Base-by-base conservation (phyloP, 1,140 invertebrate genomes). In the Anthonomus grandis region DNA sequence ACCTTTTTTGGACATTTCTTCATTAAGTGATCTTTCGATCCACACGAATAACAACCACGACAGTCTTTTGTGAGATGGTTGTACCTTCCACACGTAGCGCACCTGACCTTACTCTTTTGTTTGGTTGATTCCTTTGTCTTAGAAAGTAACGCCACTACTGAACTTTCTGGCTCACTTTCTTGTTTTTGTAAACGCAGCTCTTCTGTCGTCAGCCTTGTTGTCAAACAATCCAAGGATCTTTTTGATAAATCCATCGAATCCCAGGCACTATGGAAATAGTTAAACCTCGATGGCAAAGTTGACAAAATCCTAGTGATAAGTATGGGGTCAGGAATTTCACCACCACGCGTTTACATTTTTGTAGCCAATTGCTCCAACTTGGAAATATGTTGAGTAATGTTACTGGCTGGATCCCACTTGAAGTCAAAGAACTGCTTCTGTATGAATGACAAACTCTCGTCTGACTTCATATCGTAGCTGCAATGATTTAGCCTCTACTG, bases 371-470 rank as follows among this genome's bases (percentile, higher is more conserved):
- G 21, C 36, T 56, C 44, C 24, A 60, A 18, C 50, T 64, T 69
- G 4, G 58, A 59, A 36, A 68, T 60, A 41, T 64, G 53, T 24
- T 50, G n/a, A 2, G 63, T 49, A 24, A 66, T 60, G 22, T 49
- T 36, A 18, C 60, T 58, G 10, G 15, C 44, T 31, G 9, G 39
- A 13, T 64, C n/a, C n/a, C n/a, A n/a, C n/a, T n/a, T n/a, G n/a
- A n/a, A n/a, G n/a, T n/a, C n/a, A n/a, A n/a, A n/a, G 49, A 66
- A 72, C 15, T 64, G 39, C 57, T 74, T 64, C 25, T 71, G 65
- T 3, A 73, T 37, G n/a, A 72, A 60, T 24, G 73, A 66, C 0
- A 71, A 50, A 19, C 49, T 70, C 0, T 64, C 63, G 44, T 75
- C n/a, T n/a, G n/a, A n/a, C n/a, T n/a, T n/a, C n/a, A n/a, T n/a